Conservation (phyloP, 2,888 invertebrate genomes). For the Coenonympha arcania region DNA sequence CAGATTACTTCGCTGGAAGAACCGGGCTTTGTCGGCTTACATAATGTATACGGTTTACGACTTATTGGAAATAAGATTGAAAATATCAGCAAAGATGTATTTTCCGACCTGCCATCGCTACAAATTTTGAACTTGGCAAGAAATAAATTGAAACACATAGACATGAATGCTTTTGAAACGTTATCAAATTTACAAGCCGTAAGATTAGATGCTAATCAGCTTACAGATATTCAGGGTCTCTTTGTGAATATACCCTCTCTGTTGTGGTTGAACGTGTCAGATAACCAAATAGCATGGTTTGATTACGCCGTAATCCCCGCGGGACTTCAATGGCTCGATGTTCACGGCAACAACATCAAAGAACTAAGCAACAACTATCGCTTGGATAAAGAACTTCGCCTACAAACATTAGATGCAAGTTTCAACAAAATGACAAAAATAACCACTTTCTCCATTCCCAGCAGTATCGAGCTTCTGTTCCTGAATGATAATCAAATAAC, state of each 20-base stretch:
- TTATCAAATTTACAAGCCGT: conserved; percentile 88
- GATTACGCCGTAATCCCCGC: conserved; percentile 89
- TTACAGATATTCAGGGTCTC: conserved; percentile 86
- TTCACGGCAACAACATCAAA: conserved; percentile 88
- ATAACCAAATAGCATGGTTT: conserved; percentile 90
- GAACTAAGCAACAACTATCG: conserved; percentile 84
- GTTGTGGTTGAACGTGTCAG: conserved; percentile 92
- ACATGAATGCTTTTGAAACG: conserved; percentile 85
- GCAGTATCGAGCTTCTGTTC: conserved; percentile 88
- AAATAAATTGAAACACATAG: conserved; percentile 85
- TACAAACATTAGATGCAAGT: conserved; percentile 91
- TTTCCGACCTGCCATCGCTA: conserved; percentile 84
- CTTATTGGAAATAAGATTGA: conserved; percentile 91
- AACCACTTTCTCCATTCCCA: conserved; percentile 83
- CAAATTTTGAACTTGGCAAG: conserved; percentile 91
- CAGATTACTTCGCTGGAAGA: conserved; percentile 85
- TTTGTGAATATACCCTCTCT: conserved; percentile 88
- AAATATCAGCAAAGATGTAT: conserved; percentile 85
- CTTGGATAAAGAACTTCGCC: conserved; percentile 79
- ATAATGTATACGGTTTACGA: conserved; percentile 88
- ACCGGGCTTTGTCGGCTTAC: conserved; percentile 87
- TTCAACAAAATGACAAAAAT: conserved; percentile 89
- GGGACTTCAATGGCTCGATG: conserved; percentile 89
- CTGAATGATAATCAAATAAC: conserved; percentile 91
- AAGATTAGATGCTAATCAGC: conserved; percentile 87